Percentiles rank a stretch among this genome's conserved stretches.
These are phyloP conservation scores for Drosophila macrospina DNA, from an alignment of 2,888 invertebrate species.

Conservation along the genomic window DNA sequence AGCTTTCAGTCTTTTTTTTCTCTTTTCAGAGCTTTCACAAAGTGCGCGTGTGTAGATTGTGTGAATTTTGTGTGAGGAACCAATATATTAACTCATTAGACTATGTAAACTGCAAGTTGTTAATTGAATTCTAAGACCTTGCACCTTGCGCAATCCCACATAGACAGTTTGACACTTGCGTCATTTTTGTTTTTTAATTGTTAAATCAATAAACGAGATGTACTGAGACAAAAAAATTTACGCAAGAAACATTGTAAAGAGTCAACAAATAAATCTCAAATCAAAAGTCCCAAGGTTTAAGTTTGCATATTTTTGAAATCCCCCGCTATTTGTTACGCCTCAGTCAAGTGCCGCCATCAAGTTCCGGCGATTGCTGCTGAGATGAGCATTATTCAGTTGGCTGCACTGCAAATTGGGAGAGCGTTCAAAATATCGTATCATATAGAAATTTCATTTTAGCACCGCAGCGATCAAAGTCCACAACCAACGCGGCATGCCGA, in stretches of 20 bases:
- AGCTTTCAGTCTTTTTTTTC: conserved; percentile 3
- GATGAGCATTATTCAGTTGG: conserved; percentile 14
- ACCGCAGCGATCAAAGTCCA: conserved; percentile 70
- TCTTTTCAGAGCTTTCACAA: conserved; percentile 20
- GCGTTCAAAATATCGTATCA: conserved; percentile 56
- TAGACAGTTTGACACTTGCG: conserved; percentile 28
- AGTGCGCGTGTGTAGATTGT: background rate
- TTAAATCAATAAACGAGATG: conserved; percentile 6
- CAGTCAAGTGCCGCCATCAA: background rate
- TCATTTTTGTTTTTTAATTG: conserved; percentile 24
- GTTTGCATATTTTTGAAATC: conserved; percentile 30
- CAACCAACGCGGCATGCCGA: conserved; percentile 38
- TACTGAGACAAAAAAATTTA: background rate
- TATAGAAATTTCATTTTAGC: conserved; percentile 74
- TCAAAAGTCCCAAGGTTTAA: conserved; percentile 53
- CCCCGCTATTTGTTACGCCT: conserved; percentile 7
- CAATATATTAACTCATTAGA: conserved; percentile 15
- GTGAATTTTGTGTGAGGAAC: background rate
- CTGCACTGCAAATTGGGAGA: conserved; percentile 51
- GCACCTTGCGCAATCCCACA: conserved; percentile 2
- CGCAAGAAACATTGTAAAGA: conserved; percentile 6
- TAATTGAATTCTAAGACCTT: conserved; percentile 48
- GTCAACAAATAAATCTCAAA: conserved; percentile 25
- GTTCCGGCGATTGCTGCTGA: conserved; percentile 4
- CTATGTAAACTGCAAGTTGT: conserved; percentile 28